Evolutionary conservation across 2,797 vertebrate genomes (phyloP).

Genomic region (Manis crassicaudata): DNA sequence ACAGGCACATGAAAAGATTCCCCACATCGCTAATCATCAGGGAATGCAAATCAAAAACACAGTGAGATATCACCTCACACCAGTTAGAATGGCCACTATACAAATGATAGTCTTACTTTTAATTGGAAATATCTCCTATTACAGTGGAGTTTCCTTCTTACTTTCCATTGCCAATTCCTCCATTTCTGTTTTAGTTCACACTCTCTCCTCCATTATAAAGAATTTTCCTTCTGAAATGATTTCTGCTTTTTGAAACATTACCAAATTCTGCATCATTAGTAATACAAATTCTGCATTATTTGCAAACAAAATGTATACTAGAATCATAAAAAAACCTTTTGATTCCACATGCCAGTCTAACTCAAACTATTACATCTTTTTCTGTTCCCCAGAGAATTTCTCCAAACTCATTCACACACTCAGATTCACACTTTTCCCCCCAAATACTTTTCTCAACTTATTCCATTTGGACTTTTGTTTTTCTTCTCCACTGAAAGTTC

Average conservation of each 20-base stretch:
- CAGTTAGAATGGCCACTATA: too few species aligned
- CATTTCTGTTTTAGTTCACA: neutral
- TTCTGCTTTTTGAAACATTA: neutral
- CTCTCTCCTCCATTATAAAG: neutral
- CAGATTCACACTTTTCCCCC: neutral
- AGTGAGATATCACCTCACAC: too few species aligned
- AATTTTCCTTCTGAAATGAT: conserved; percentile 6
- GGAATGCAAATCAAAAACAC: too few species aligned
- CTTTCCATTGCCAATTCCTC: neutral
- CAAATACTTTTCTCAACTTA: neutral
- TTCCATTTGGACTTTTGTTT: neutral
- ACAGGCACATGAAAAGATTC: too few species aligned
- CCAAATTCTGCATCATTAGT: neutral
- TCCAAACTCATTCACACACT: neutral
- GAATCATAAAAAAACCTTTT: neutral
- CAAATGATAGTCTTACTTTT: neutral
- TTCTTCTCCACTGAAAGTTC: neutral
- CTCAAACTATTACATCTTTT: neutral
- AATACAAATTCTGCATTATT: neutral
- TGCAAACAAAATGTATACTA: neutral
- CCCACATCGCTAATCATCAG: too few species aligned
- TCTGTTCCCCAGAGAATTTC: neutral
- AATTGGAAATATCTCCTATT: too few species aligned
- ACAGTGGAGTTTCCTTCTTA: neutral
- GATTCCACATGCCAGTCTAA: neutral